A percentile compares a stretch with the other conserved stretches of the same genome.
phyloP scores from a whole-genome alignment of 1,140 invertebrate genomes.

The Ceratina japonica region DNA sequence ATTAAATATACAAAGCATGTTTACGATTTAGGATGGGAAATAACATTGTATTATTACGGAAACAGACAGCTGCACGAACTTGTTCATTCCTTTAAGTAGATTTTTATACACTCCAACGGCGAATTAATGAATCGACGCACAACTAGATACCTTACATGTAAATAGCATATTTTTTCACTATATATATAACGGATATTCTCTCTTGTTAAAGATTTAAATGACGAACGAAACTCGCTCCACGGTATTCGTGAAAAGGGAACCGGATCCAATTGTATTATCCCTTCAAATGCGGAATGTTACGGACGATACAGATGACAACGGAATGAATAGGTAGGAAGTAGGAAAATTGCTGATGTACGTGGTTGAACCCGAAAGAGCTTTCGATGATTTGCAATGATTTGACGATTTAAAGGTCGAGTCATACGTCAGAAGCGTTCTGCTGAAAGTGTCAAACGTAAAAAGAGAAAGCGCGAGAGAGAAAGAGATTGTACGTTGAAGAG shows the following conservation, averaged over 20 bases:
- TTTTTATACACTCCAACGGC: conserved; percentile 72
- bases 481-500: too few relatives aligned
- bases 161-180: conserved; percentile 79
- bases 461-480: too few relatives aligned
- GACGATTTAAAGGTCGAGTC: too few relatives aligned
- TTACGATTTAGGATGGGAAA: conserved; percentile 14
- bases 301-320: too few relatives aligned
- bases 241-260: conserved; percentile 14
- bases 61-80: conserved; percentile 56
- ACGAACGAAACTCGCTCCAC: conserved; percentile 35
- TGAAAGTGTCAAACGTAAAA: too few relatives aligned
- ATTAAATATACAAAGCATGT: conserved; percentile 18
- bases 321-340: too few relatives aligned
- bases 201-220: conserved; percentile 64
- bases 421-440: too few relatives aligned
- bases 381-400: too few relatives aligned
- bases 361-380: too few relatives aligned
- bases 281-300: too few relatives aligned
- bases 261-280: too few relatives aligned
- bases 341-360: too few relatives aligned
- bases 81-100: conserved; percentile 69
- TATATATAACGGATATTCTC: conserved; percentile 67
- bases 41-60: conserved; percentile 3
- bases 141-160: conserved; percentile 76
- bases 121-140: conserved; percentile 74